A percentile compares a stretch with the other conserved stretches of the same genome.
phyloP scores from a whole-genome alignment of 1,140 invertebrate species.

The Aphidius ervi region DNA sequence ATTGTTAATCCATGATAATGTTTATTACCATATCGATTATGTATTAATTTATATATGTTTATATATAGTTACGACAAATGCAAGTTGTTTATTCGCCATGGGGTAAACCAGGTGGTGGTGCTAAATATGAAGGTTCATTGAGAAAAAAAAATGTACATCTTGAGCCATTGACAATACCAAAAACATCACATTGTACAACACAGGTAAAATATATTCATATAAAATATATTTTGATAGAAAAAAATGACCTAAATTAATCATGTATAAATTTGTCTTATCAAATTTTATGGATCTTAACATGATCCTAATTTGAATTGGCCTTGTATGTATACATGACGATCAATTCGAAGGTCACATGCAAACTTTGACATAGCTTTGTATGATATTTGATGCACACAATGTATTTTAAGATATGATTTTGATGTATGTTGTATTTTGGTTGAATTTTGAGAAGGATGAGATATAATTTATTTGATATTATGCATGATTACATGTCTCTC shows the following conservation, averaged over 20 bases:
- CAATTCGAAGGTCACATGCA: conserved; percentile 9
- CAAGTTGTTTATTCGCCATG: conserved; percentile 48
- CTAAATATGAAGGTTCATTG: conserved; percentile 45
- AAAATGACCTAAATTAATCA: conserved; percentile 22
- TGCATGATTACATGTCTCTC: conserved; percentile 11
- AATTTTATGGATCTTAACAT: neutral
- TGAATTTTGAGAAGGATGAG: conserved; percentile 1
- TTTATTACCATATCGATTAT: neutral
- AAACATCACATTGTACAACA: neutral
- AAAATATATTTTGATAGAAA: conserved; percentile 9
- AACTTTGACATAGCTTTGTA: neutral
- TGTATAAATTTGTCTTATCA: conserved; percentile 1
- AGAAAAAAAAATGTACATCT: conserved; percentile 48
- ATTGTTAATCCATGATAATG: conserved; percentile 7
- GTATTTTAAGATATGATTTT: no score
- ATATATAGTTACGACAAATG: conserved; percentile 44
- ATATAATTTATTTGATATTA: neutral
- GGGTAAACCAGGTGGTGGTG: conserved; percentile 52
- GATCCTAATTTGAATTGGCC: neutral
- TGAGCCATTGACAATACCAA: conserved; percentile 31
- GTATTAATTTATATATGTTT: conserved; percentile 1
- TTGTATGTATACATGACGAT: neutral
- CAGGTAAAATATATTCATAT: conserved; percentile 3
- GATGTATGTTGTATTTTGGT: no score
- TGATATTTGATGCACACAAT: no score